Base-by-base conservation (phyloP, 2,797 vertebrate genomes). In the Coregonus sp. region DNA sequence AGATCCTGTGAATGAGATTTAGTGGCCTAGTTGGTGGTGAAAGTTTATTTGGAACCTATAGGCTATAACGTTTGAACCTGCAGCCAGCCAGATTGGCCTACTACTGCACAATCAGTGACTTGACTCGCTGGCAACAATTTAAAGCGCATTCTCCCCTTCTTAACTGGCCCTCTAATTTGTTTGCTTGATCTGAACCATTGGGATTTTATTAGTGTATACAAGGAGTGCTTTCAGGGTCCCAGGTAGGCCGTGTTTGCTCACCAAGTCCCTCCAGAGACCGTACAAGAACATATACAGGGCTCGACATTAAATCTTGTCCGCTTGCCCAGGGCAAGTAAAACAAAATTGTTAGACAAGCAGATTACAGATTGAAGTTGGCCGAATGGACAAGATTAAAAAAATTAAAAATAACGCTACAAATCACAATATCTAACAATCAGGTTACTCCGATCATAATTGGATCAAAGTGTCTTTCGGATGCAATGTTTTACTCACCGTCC, bases 181-280 rank as follows among this genome's bases (percentile, higher is more conserved):
- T 37, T 77, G 80, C 66, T 73, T 82, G 65, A 74, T 78, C 31
- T 35, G 72, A 52, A 75, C 80, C 73, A 66, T 68, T 29, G 16
- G 81, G 56, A 76, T 79, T 90, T 82, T 80, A 87, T 74, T 76
- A 78, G 74, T 70, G 54, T 25, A 20, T 25, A 82, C 79, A 92
- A 88, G 81, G 80, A 76, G 63, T 75, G 83, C 85, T 82, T 92
- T 91, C 79, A 88, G 70, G 2, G 51, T 37, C 33, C 59, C 14
- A 73, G 91, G 89, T 90, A 86, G 87, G 86, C 86, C 85, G 74
- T 82, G 82, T 87, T 87, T 86, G 87, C 51, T 75, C 72, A 74
- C 40, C 33, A 33, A 72, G 56, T 56, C 25, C 11, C 12, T 4
- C 35, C 9, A 47, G 40, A 47, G 40, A 47, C 40, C 9, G 2